Evolutionary conservation across 1,140 invertebrate species (phyloP), one percentile per base, ranked within the genome.

Genomic region (Drosophila paulistorum): DNA sequence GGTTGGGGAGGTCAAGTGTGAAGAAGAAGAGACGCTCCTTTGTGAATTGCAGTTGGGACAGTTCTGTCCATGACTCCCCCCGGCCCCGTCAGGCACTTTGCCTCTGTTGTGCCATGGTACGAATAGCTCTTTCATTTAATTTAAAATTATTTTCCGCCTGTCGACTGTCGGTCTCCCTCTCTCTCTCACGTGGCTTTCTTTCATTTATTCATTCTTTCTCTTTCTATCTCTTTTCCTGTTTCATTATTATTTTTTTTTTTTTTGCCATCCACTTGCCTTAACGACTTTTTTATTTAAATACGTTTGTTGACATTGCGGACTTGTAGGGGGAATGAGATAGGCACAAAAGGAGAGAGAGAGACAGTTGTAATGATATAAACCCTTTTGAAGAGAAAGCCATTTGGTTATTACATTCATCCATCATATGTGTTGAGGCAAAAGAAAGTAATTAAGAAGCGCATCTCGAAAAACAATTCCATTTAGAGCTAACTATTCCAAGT

Each of bases 211-310:
- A 11, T 37, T 37, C 9, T 37, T 30, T 58, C 17, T 23, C 20
- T 62, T 55, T 66, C 48, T 65, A 23, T n/a, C 48, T 51, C 54
- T 61, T 37, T 67, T 14, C 30, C 63, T 55, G 69, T 41, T 39
- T 67, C 58, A 11, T 55, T 64, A 17, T 65, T 42, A 26, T 68
- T 69, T 30, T 17, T 65, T 59, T 37, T 41, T 57, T 66, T 61
- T 69, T 77, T 74, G 65, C 64, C 79, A 77, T 76, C 64, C 83
- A 87, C 84, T 87, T 87, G 83, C 71, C 77, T 77, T 87, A 87
- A 87, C 79, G 83, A 87, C 84, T 80, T 89, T 85, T 87, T 83
- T 87, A 89, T 87, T 87, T 87, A 87, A 87, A 87, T 87, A 89
- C 83, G 77, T 89, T 89, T 89, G 84, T 89, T 87, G 83, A 87